These are phyloP conservation scores for Ascaphus truei DNA, from an alignment of 2,113 vertebrate genomes.

Conservation along the genomic window DNA sequence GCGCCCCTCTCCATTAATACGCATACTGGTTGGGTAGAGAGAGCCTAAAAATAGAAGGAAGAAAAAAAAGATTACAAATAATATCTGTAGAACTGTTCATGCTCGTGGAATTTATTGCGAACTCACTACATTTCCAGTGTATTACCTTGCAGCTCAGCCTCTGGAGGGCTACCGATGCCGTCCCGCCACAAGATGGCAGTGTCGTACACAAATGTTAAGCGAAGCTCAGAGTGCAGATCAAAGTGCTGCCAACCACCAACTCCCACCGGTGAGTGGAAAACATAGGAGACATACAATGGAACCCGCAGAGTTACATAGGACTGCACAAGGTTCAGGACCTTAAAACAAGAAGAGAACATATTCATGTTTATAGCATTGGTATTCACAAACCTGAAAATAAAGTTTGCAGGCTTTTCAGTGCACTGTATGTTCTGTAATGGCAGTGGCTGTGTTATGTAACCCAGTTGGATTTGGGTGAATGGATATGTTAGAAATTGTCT, in stretches of 20 bases:
- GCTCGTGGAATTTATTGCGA: too few relatives aligned
- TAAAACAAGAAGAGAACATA: neutral
- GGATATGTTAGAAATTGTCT: too few relatives aligned
- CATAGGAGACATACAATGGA: constrained; percentile 86
- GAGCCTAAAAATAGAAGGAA: constrained; percentile 63
- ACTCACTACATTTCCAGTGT: neutral
- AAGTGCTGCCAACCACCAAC: constrained; percentile 91
- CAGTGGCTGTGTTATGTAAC: neutral
- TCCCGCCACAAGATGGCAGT: constrained; percentile 94
- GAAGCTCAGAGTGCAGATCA: constrained; percentile 85
- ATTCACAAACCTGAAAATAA: too few relatives aligned
- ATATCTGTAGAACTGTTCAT: too few relatives aligned
- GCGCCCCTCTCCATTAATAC: constrained; percentile 81
- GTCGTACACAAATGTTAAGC: constrained; percentile 93
- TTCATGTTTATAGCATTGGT: neutral
- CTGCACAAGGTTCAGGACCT: constrained; percentile 92
- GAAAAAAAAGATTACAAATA: neutral
- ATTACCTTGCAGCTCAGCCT: constrained; percentile 84
- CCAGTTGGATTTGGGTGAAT: neutral
- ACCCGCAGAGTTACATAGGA: constrained; percentile 91
- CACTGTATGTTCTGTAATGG: too few relatives aligned
- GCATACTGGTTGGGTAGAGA: constrained; percentile 90
- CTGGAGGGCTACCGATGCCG: constrained; percentile 84
- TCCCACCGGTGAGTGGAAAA: constrained; percentile 87
- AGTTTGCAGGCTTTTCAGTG: too few relatives aligned